Conservation (phyloP, 2,113 vertebrate species). For the Chlorocebus sabaeus region DNA sequence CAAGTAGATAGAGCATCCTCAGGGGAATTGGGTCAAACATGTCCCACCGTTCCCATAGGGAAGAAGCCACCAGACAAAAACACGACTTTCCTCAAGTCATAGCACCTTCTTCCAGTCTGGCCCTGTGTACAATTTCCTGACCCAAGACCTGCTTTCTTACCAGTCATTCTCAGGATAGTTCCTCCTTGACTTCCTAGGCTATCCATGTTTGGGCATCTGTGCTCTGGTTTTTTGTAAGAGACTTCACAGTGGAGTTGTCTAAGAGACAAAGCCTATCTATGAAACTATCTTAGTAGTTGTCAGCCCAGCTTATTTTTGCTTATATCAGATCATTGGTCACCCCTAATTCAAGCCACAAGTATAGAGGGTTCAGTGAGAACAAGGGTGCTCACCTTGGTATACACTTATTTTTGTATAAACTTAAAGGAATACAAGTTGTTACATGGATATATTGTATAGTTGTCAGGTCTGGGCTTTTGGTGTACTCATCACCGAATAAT, state of each 20-base stretch:
- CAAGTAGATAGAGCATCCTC: not conserved
- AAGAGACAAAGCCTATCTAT: not conserved
- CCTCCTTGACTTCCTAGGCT: not conserved
- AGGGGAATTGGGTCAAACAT: not conserved
- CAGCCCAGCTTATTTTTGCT: not conserved
- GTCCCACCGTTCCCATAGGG: not conserved
- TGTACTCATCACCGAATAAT: too few relatives aligned
- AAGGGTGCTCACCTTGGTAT: not conserved
- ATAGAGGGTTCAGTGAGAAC: not conserved
- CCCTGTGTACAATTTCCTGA: not conserved
- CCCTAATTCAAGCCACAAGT: not conserved
- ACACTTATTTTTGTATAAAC: too few relatives aligned
- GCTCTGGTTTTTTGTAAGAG: not conserved
- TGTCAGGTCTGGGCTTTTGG: too few relatives aligned
- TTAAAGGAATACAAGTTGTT: too few relatives aligned
- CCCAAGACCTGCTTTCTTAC: not conserved
- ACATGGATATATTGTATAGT: too few relatives aligned
- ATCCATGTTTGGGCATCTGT: not conserved
- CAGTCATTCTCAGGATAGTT: not conserved
- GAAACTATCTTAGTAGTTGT: not conserved
- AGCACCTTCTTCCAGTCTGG: not conserved
- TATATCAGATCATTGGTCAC: not conserved
- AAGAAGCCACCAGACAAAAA: not conserved
- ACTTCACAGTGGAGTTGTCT: not conserved
- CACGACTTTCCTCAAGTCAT: not conserved